phyloP scores from a whole-genome alignment of 2,888 invertebrate genomes.

The Nysson spinosus region DNA sequence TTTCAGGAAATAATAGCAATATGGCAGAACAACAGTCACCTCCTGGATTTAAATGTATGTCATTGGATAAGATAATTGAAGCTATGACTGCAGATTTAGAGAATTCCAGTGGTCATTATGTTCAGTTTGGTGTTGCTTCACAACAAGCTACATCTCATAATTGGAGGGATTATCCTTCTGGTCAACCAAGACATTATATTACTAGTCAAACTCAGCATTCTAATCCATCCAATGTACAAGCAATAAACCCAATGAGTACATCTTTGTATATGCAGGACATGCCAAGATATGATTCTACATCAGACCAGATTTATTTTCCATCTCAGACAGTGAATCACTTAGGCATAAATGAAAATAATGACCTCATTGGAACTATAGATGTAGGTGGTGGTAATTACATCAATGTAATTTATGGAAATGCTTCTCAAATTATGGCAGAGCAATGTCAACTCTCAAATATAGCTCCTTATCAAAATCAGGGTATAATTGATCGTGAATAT shows the following conservation, averaged over 20 bases:
- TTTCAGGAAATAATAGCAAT: constrained; percentile 38
- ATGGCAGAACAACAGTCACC: constrained; percentile 69
- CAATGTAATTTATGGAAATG: constrained; percentile 74
- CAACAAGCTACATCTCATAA: constrained; percentile 68
- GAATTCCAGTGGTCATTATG: constrained; percentile 80
- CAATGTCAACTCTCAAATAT: constrained; percentile 68
- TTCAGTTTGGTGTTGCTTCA: constrained; percentile 79
- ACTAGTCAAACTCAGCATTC: constrained; percentile 54
- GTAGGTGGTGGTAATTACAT: constrained; percentile 77
- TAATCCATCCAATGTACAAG: constrained; percentile 44
- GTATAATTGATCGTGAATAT: constrained; percentile 70
- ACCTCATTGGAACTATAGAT: constrained; percentile 75
- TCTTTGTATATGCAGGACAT: constrained; percentile 68
- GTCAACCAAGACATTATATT: constrained; percentile 66
- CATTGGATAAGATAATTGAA: constrained; percentile 80
- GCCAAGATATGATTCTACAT: constrained; percentile 55
- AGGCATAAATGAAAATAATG: constrained; percentile 73
- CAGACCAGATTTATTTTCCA: constrained; percentile 71
- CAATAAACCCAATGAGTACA: constrained; percentile 57
- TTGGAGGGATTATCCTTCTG: constrained; percentile 71
- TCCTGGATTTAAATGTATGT: constrained; percentile 69
- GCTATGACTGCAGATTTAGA: constrained; percentile 81
- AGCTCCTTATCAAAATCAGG: constrained; percentile 65
- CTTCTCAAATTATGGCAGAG: constrained; percentile 72
- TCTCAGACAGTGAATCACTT: constrained; percentile 70